Base-by-base conservation (phyloP, 2,888 invertebrate species). In the Tipula unca region DNA sequence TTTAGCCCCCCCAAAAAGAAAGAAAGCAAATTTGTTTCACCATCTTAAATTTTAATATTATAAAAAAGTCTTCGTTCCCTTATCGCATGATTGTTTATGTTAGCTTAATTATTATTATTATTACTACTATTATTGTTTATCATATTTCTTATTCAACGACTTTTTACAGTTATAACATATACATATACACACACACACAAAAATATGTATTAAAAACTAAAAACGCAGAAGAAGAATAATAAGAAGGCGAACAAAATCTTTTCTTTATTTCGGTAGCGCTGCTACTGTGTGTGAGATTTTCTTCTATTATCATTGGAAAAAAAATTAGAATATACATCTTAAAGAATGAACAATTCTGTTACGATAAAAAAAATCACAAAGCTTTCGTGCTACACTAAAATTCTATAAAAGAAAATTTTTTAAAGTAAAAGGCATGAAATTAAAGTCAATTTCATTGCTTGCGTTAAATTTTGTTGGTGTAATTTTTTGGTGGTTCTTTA, bases 31-130 rank as follows among this genome's bases (percentile, higher is more conserved):
- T 25, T 25, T 25, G 25, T 69, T n/a, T 69, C 25, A 3, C 69
- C 69, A 69, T 69, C 69, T 69, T 25, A 69, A 69, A 69, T 25
- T 69, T 69, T 69, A 69, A 69, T 69, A 69, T 1, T 69, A 25
- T n/a, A n/a, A 1, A 17, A 25, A 69, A 69, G 25, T 25, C 3
- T 69, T 69, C 25, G 69, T 69, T 69, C 69, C 69, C 69, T 69
- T 69, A 69, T 69, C 69, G 69, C 69, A 69, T 69, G 69, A 69
- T 69, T 69, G 69, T 69, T 69, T 69, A 69, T 69, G 69, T 69
- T 69, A 69, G 69, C 69, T 69, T 69, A 69, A 69, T 69, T 69
- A 69, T 69, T 69, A 69, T 69, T 69, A 69, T 69, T 69, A 69
- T 69, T 69, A 69, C 69, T 69, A 69, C 69, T 69, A 69, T 69